Evolutionary conservation across 2,888 invertebrate species (phyloP), one percentile per base, ranked within the genome.

Genomic region (Plebejus argus): DNA sequence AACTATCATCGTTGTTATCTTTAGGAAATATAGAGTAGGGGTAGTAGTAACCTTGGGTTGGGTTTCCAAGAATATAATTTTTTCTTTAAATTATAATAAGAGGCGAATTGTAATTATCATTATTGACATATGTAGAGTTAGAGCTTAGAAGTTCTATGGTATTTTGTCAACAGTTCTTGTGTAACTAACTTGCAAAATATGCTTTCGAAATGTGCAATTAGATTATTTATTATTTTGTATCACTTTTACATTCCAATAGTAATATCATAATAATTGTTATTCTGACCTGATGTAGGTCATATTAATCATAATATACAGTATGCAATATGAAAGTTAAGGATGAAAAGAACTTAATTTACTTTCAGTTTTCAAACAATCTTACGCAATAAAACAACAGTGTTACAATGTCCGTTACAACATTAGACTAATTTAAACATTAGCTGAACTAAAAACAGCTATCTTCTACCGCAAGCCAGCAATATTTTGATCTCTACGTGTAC

Each of bases 391-490:
- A 61, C n/a, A 61, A 61, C 12, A 61, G 61, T 33, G 28, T 66
- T 66, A 66, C 66, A 66, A 28, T 33, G 66, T 66, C 66, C 66
- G 66, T 66, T 66, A 66, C 28, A 71, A 53, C 53, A 74, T 53
- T 74, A 49, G 74, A 49, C 45, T 49, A 74, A 74, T 53, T 74
- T 23, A 53, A 74, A 74, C 28, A 74, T 49, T 23, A 53, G 66
- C 6, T 28, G 66, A 74, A 28, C 49, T 39, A 49, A 72, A 66
- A 66, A 66, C 66, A 66, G 28, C 66, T 66, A 66, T 28, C 66
- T 28, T 66, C 15, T 23, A 61, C 8, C 23, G 20, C 61, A 23
- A 33, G 15, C 18, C 28, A 6, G 1, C 28, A 1, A 1, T 10
- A 39, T 10, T 72, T 45, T 72, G 45, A 23, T 12, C 72, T 20